These are phyloP conservation scores for Chymomyza costata DNA, from an alignment of 1,140 invertebrate species.

Conservation along the genomic window DNA sequence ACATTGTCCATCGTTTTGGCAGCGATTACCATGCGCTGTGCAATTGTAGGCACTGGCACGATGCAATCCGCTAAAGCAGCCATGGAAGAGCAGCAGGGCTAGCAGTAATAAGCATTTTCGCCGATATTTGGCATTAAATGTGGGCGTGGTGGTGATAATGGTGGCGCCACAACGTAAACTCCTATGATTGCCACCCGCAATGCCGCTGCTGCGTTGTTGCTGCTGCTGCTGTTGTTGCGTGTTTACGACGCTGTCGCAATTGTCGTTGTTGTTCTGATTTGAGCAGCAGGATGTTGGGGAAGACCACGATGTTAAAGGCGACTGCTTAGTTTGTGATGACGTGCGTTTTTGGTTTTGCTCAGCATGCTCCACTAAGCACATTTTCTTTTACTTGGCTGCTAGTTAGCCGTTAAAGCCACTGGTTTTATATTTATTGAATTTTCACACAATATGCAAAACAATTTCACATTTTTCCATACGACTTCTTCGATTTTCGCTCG, in stretches of 20 bases:
- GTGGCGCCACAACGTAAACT: conserved; percentile 33
- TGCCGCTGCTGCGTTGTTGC: conserved; percentile 21
- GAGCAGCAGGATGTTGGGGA: conserved; percentile 32
- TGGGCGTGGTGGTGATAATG: conserved; percentile 54
- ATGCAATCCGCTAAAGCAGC: conserved; percentile 60
- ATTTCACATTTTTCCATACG: conserved; percentile 15
- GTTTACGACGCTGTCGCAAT: conserved; percentile 22
- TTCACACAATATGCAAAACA: conserved; percentile 43
- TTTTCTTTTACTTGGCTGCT: conserved; percentile 49
- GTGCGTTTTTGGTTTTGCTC: conserved; percentile 33
- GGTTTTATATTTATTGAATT: conserved; percentile 55
- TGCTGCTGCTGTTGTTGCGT: conserved; percentile 29
- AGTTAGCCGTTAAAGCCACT: conserved; percentile 13
- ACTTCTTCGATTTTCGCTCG: conserved; percentile 52
- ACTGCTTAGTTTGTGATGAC: conserved; percentile 14
- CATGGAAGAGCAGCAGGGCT: conserved; percentile 56
- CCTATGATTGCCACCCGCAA: conserved; percentile 20
- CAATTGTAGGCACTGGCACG: conserved; percentile 69
- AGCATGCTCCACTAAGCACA: conserved; percentile 66
- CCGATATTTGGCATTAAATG: conserved; percentile 73
- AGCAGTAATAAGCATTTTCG: conserved; percentile 69
- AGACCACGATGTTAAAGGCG: conserved; percentile 17
- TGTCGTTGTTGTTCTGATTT: conserved; percentile 25
- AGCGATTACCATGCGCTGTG: conserved; percentile 74
- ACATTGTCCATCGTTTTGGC: conserved; percentile 84